Base-by-base conservation (phyloP, 2,113 vertebrate species). In the Tricholaema leucomelas region DNA sequence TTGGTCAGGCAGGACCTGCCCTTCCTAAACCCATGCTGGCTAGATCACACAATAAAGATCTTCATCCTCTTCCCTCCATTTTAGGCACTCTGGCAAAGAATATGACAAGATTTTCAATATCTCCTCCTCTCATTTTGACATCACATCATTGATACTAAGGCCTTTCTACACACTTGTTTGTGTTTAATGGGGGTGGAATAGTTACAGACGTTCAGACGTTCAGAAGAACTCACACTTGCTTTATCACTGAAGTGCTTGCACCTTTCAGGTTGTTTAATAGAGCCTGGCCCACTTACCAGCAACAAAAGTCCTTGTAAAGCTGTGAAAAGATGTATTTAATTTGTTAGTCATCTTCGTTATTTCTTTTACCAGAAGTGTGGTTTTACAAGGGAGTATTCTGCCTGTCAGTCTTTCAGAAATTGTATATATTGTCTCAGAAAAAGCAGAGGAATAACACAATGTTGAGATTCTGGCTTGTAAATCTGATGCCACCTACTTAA, bases 81-180 rank as follows among this genome's bases (percentile, higher is more conserved):
- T 44, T 50, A 54, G 30, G 40, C 28, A 31, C 9, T 65, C 35
- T 84, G 64, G 8, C 60, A 38, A 83, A 67, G 64, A 72, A 11
- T 59, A 66, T 50, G 23, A 4, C 3, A 31, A n/a, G 5, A 6
- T 19, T 87, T 82, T 61, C 9, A 12, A 3, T 69, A 1, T 73
- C 76, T 72, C 7, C 11, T n/a, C 21, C 6, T 82, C 40, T 63
- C 0, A 0, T 33, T 83, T 61, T 65, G 67, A 36, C 54, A 46
- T 64, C 33, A 7, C 8, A 5, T 59, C n/a, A 66, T 19, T 0
- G 0, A 27, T 59, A 50, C 14, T 25, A 54, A 76, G 67, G n/a
- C n/a, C n/a, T 50, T 50, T 50, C 48, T 50, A 24, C 48, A 50
- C 24, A 50, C 23, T 13, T 23, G 13, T 50, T 50, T 50, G 48